Conservation (phyloP, 2,797 vertebrate genomes). For the Falco berigora region DNA sequence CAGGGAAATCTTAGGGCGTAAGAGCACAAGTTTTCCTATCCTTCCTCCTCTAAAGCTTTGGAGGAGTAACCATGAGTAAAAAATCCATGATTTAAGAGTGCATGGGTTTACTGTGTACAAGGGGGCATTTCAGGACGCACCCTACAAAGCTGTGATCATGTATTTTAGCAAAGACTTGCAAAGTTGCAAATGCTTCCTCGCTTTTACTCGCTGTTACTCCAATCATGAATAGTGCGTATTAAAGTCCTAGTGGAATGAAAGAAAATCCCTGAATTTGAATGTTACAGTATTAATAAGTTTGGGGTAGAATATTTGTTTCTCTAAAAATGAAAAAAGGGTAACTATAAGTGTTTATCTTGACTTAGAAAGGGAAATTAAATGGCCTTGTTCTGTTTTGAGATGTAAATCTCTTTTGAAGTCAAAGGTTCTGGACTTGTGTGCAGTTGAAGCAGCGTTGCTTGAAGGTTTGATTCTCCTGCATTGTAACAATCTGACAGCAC, state of each 20-base stretch:
- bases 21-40: background rate
- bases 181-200: background rate
- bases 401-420: background rate
- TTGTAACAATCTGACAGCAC: background rate
- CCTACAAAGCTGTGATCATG: background rate
- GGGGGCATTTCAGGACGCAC: background rate
- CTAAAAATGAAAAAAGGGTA: background rate
- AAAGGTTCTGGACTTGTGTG: background rate
- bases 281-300: background rate
- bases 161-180: background rate
- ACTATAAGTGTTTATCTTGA: background rate
- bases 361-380: background rate
- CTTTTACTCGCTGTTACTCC: background rate
- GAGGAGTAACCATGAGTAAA: background rate
- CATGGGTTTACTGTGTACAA: background rate
- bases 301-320: background rate
- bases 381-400: background rate
- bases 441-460: background rate
- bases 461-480: background rate
- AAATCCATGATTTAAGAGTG: background rate
- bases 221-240: background rate
- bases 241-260: background rate
- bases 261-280: background rate
- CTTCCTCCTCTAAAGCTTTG: background rate
- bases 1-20: background rate